Conservation (phyloP, 2,888 invertebrate species). For the Xestia ashworthii region DNA sequence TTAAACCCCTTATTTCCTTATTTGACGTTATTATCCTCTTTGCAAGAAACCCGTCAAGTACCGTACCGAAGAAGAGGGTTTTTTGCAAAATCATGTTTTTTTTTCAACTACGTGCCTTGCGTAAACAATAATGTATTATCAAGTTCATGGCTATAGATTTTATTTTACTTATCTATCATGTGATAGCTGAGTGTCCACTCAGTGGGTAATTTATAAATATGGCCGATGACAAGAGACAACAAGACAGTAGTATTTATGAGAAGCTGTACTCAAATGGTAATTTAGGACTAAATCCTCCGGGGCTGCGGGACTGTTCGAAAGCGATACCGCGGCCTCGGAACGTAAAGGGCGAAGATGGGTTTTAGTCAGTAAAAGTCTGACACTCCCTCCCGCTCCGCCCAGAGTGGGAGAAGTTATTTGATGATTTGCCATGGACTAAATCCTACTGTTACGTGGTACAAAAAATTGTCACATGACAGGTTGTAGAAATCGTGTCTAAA, state of each 20-base stretch:
- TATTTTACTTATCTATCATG: slow-evolving; percentile 55
- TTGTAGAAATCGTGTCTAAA: not conserved
- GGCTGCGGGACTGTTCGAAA: no score
- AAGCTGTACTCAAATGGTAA: slow-evolving; percentile 16
- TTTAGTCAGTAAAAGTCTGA: no score
- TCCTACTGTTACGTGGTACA: not conserved
- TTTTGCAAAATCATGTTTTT: slow-evolving; percentile 28
- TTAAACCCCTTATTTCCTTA: slow-evolving; percentile 59
- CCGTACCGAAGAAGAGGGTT: slow-evolving; percentile 13
- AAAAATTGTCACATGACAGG: not conserved
- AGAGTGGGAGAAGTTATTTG: no score
- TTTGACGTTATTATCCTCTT: slow-evolving; percentile 54
- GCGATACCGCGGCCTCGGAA: no score
- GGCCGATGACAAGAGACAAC: slow-evolving; percentile 24
- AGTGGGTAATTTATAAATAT: slow-evolving; percentile 43
- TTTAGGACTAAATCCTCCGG: not conserved
- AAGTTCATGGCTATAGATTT: slow-evolving; percentile 67
- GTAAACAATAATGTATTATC: slow-evolving; percentile 56
- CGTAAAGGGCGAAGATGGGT: no score
- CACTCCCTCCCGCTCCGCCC: no score
- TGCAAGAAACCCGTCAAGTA: slow-evolving; percentile 37
- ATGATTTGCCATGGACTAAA: no score
- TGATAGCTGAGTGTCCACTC: slow-evolving; percentile 41
- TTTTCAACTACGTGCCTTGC: not conserved
- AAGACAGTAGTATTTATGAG: slow-evolving; percentile 44